Evolutionary conservation across 2,797 vertebrate genomes (phyloP).

Genomic region (Chelon auratus): DNA sequence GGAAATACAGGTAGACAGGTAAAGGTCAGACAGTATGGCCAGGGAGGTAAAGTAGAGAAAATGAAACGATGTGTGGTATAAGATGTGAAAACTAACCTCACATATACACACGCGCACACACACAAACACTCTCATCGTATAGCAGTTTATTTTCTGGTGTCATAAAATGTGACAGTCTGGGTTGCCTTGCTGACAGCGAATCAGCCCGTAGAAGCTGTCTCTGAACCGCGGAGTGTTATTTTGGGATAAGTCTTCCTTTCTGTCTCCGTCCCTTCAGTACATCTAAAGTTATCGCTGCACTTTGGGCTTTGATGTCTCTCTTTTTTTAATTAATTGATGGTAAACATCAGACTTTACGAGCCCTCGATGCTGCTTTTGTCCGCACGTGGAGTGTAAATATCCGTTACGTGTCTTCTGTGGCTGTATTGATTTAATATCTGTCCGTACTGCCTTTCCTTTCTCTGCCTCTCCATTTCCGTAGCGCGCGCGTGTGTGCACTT

Average conservation of each 20-base stretch:
- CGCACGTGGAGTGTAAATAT: slow-evolving; percentile 55
- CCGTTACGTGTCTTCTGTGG: slow-evolving; percentile 44
- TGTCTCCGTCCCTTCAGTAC: slow-evolving; percentile 35
- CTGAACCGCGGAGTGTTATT: slow-evolving; percentile 37
- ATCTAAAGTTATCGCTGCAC: slow-evolving; percentile 44
- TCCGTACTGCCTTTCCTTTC: slow-evolving; percentile 18
- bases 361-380: slow-evolving; percentile 20
- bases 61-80: slow-evolving; percentile 16
- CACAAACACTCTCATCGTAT: not conserved
- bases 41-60: slow-evolving; percentile 8
- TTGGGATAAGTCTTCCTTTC: slow-evolving; percentile 32
- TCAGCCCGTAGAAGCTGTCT: slow-evolving; percentile 24
- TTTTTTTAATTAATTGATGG: slow-evolving; percentile 56
- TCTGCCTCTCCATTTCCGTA: not conserved
- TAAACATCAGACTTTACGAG: slow-evolving; percentile 65
- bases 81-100: not conserved
- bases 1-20: not conserved
- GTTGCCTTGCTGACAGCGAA: slow-evolving; percentile 27
- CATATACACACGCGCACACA: no score
- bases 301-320: slow-evolving; percentile 36
- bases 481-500: slow-evolving; percentile 14
- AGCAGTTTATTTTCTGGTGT: slow-evolving; percentile 36
- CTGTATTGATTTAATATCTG: slow-evolving; percentile 53
- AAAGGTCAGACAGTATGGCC: slow-evolving; percentile 26
- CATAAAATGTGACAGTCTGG: slow-evolving; percentile 50